These are phyloP conservation scores for Hetaerina americana DNA, from an alignment of 1,140 invertebrate species.

Conservation along the genomic window DNA sequence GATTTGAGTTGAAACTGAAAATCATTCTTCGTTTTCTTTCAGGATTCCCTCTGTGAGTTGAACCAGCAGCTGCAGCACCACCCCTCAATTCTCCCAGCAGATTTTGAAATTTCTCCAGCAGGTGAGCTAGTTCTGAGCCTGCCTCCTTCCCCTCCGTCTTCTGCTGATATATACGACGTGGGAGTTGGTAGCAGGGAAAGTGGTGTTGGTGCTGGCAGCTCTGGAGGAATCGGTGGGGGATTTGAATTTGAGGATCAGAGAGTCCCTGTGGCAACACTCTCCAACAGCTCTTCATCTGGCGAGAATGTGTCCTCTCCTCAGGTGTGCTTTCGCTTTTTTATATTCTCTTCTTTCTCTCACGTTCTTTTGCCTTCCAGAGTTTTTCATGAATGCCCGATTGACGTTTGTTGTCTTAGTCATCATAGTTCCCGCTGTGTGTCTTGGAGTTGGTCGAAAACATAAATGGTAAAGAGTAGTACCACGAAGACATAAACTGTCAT, in stretches of 20 bases:
- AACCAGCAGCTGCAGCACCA: conserved; percentile 70
- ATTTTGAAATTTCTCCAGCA: conserved; percentile 75
- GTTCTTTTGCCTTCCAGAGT: no score
- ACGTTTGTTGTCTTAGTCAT: no score
- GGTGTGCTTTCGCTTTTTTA: conserved; percentile 17
- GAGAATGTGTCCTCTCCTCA: conserved; percentile 29
- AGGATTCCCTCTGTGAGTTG: conserved; percentile 69
- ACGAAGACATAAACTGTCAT: no score
- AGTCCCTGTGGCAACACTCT: conserved; percentile 37
- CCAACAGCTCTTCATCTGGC: conserved; percentile 31
- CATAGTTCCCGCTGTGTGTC: no score
- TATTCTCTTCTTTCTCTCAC: no score
- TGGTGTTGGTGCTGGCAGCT: background rate
- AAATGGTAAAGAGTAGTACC: no score
- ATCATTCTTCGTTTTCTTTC: conserved; percentile 13
- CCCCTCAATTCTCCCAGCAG: conserved; percentile 79
- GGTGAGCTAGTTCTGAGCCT: conserved; percentile 47
- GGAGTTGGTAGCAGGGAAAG: background rate
- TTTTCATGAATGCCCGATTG: no score
- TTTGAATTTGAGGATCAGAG: conserved; percentile 32
- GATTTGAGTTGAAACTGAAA: no score
- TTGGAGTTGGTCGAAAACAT: no score
- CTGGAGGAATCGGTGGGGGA: background rate
- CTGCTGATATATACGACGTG: conserved; percentile 15
- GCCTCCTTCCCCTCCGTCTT: conserved; percentile 27